phyloP scores from a whole-genome alignment of 2,113 vertebrate genomes.

The Phycodurus eques region DNA sequence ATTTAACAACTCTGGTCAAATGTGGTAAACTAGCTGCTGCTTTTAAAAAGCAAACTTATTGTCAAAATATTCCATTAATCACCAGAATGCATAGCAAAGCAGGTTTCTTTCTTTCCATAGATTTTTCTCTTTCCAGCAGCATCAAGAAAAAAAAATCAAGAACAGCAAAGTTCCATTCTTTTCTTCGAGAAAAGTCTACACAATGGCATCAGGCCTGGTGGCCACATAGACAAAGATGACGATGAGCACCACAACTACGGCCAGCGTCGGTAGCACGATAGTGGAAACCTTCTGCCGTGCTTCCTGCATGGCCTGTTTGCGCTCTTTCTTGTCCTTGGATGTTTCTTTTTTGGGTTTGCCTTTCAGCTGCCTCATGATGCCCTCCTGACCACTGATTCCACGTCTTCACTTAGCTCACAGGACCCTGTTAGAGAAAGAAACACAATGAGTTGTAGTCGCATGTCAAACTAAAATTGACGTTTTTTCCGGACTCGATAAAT shows the following conservation, averaged over 20 bases:
- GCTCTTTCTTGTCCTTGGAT: constrained; percentile 94
- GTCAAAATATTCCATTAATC: too few relatives aligned
- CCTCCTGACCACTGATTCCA: background rate
- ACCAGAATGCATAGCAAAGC: too few relatives aligned
- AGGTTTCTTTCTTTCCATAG: background rate
- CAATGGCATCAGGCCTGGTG: constrained; percentile 82
- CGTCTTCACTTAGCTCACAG: constrained; percentile 12
- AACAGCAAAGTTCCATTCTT: background rate
- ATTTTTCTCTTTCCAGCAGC: background rate
- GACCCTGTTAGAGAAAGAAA: constrained; percentile 31
- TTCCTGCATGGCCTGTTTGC: constrained; percentile 96
- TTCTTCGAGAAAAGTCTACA: constrained; percentile 57
- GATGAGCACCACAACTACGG: constrained; percentile 85
- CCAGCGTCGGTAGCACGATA: constrained; percentile 88
- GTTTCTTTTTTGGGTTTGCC: constrained; percentile 97
- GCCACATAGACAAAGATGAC: constrained; percentile 94
- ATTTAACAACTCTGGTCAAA: constrained; percentile 16
- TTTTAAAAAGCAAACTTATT: background rate
- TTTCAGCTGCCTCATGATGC: constrained; percentile 94
- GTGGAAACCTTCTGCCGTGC: constrained; percentile 92
- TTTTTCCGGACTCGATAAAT: background rate
- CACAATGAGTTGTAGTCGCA: background rate
- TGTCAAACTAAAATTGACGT: background rate
- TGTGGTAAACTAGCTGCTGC: constrained; percentile 2
- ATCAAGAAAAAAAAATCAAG: background rate